Percentiles rank a stretch among this genome's conserved stretches.
These are phyloP conservation scores for Nemoura dubitans DNA, from an alignment of 2,888 invertebrate species.

Conservation along the genomic window DNA sequence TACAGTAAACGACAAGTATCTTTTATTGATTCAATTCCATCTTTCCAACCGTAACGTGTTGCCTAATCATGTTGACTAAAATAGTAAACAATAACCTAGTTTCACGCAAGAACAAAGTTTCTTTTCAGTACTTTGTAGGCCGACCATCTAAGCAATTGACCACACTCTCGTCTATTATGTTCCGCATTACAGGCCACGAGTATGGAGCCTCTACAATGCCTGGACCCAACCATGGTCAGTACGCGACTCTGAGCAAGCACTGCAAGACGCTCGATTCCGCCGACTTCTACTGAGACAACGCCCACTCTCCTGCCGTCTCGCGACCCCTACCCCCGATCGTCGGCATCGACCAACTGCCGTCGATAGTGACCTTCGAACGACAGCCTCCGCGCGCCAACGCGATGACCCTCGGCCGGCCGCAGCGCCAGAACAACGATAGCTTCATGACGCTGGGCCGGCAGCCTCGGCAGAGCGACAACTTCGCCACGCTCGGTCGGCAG, in stretches of 20 bases:
- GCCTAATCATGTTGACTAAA: too few species aligned
- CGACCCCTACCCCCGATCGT: conserved; percentile 1
- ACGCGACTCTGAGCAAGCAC: conserved; percentile 95
- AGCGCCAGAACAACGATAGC: background rate
- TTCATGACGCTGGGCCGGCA: background rate
- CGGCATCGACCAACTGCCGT: conserved; percentile 4
- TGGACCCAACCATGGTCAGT: conserved; percentile 82
- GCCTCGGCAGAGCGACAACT: background rate
- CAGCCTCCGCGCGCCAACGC: background rate
- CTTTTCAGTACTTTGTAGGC: too few species aligned
- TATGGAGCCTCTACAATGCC: conserved; percentile 56
- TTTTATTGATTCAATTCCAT: too few species aligned
- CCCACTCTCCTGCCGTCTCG: conserved; percentile 41
- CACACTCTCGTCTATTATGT: too few species aligned
- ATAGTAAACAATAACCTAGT: too few species aligned
- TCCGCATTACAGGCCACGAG: conserved; percentile 46
- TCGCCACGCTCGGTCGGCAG: background rate
- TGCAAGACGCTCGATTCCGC: conserved; percentile 94
- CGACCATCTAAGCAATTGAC: too few species aligned
- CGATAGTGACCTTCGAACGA: background rate
- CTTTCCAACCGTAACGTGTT: too few species aligned
- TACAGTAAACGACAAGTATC: too few species aligned
- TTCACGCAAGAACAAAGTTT: too few species aligned
- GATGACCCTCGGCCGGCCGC: background rate
- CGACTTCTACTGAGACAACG: conserved; percentile 89